Conservation (phyloP, 2,113 vertebrate genomes). For the Cephalophus harveyi region DNA sequence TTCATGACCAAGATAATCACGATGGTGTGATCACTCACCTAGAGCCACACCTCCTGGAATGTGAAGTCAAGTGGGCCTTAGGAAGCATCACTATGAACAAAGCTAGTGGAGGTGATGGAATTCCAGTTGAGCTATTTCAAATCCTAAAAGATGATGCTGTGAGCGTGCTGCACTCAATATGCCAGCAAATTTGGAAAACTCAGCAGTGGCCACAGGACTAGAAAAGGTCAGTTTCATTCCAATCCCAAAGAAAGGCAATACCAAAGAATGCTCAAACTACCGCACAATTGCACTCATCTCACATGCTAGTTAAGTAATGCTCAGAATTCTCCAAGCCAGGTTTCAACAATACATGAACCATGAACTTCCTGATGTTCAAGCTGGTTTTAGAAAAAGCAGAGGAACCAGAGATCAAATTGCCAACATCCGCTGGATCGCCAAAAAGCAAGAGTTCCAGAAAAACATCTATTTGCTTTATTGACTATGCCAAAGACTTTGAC, state of each 20-base stretch:
- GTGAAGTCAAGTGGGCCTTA: background rate
- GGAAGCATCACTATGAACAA: background rate
- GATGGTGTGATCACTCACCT: background rate
- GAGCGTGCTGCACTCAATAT: background rate
- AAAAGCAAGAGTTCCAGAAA: background rate
- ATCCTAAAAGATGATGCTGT: background rate
- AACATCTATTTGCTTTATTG: background rate
- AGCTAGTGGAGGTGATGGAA: background rate
- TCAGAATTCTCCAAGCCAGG: background rate
- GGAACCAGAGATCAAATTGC: background rate
- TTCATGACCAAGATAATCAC: background rate
- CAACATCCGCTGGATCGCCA: background rate
- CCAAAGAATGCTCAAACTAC: background rate
- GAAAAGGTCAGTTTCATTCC: background rate
- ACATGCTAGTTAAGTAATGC: background rate
- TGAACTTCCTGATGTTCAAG: background rate
- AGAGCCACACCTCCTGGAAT: background rate
- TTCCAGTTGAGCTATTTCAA: background rate
- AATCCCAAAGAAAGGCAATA: background rate
- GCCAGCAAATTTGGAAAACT: background rate
- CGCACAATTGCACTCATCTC: background rate
- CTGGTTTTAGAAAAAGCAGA: background rate
- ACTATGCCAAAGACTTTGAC: background rate
- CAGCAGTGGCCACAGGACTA: background rate
- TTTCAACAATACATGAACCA: rapidly evolving